These are phyloP conservation scores for Dione juno DNA, from an alignment of 2,888 invertebrate species.

Conservation along the genomic window DNA sequence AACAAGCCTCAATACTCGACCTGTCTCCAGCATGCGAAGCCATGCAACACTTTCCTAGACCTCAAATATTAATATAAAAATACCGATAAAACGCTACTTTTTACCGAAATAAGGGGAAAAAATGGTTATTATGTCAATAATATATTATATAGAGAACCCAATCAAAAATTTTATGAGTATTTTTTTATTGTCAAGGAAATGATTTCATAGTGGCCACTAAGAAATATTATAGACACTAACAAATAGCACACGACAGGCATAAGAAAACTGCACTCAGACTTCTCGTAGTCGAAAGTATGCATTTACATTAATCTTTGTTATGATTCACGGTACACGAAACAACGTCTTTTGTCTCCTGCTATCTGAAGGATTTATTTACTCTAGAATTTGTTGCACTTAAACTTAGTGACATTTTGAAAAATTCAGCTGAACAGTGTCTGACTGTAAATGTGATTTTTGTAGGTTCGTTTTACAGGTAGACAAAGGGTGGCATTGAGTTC, in stretches of 20 bases:
- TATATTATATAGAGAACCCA: no score
- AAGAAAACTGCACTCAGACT: conserved; percentile 22
- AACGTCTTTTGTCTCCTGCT: conserved; percentile 44
- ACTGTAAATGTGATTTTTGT: neutral
- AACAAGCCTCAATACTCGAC: no score
- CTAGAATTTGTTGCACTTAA: conserved; percentile 25
- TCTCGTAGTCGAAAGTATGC: conserved; percentile 36
- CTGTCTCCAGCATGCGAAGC: no score
- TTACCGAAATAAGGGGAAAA: no score
- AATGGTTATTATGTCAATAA: no score
- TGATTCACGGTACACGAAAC: conserved; percentile 43
- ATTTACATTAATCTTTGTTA: conserved; percentile 46
- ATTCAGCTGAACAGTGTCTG: neutral
- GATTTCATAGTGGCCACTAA: neutral
- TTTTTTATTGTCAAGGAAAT: neutral
- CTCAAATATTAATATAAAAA: no score
- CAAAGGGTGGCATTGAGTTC: no score
- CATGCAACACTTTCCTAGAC: no score
- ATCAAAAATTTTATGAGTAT: no score
- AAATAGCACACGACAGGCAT: conserved; percentile 9
- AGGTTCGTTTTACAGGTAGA: no score
- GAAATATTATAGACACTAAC: neutral
- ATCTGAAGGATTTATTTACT: conserved; percentile 44
- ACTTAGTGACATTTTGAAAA: conserved; percentile 14
- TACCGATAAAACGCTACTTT: no score